Percentiles rank a stretch among this genome's conserved stretches.
These are phyloP conservation scores for Hemitrygon akajei DNA, from an alignment of 2,797 vertebrate species.

Conservation along the genomic window DNA sequence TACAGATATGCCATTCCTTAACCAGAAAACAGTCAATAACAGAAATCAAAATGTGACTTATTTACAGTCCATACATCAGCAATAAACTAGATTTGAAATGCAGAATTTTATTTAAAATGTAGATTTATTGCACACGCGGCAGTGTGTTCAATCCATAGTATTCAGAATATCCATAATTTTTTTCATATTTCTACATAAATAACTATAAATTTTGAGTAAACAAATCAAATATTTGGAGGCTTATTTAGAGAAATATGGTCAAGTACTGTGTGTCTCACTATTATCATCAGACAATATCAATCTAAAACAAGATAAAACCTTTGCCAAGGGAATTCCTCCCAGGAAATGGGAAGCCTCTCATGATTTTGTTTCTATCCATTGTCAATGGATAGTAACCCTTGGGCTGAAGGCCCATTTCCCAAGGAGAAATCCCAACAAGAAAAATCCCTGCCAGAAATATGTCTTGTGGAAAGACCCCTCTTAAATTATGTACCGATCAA, in stretches of 20 bases:
- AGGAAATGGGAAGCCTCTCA: not conserved
- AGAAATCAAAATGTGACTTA: not conserved
- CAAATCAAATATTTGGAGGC: too few relatives aligned
- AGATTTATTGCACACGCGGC: not conserved
- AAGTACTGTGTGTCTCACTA: too few relatives aligned
- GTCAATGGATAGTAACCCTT: not conserved
- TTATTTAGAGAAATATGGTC: too few relatives aligned
- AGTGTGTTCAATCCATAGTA: too few relatives aligned
- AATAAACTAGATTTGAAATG: not conserved
- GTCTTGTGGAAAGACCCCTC: not conserved
- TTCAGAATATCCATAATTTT: not conserved
- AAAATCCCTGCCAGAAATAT: not conserved
- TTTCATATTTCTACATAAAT: too few relatives aligned
- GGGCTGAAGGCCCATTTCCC: not conserved
- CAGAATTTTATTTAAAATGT: not conserved
- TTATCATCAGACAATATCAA: too few relatives aligned
- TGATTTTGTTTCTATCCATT: not conserved
- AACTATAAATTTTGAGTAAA: too few relatives aligned
- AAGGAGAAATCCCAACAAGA: not conserved
- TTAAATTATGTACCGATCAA: not conserved
- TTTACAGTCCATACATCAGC: not conserved
- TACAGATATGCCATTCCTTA: not conserved
- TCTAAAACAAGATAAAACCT: not conserved
- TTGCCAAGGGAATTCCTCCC: not conserved
- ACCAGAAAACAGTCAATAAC: not conserved